phyloP scores from a whole-genome alignment of 2,888 invertebrate species.

The Lycophotia porphyrea region DNA sequence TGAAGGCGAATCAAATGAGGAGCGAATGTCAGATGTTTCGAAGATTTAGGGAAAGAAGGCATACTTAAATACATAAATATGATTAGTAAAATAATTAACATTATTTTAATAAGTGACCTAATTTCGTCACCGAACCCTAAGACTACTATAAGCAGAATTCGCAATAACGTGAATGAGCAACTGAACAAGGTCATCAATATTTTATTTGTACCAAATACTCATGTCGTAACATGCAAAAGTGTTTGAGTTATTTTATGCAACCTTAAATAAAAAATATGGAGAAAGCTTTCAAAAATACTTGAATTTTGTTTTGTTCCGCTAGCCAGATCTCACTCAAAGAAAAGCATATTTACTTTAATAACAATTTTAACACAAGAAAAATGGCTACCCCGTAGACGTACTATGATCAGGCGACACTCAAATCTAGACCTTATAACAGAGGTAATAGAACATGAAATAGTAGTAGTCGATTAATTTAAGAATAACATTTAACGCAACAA shows the following conservation, averaged over 20 bases:
- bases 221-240: background rate
- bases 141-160: background rate
- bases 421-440: conserved; percentile 43
- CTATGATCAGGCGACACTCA: background rate
- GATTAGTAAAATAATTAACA: background rate
- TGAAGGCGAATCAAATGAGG: background rate
- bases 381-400: background rate
- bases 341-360: conserved; percentile 24
- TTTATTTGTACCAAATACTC: background rate
- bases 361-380: conserved; percentile 26
- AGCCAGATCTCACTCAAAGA: conserved; percentile 7
- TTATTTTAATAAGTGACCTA: conserved; percentile 13
- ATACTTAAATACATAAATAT: background rate
- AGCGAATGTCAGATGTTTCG: background rate
- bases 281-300: background rate
- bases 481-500: conserved; percentile 71
- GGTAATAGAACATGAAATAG: conserved; percentile 39
- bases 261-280: background rate
- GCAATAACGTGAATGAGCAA: background rate
- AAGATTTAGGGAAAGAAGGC: background rate
- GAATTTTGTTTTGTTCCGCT: background rate
- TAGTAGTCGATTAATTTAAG: conserved; percentile 56
- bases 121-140: conserved; percentile 67
- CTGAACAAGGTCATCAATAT: background rate
- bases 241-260: too few relatives aligned